Evolutionary conservation across 2,888 invertebrate genomes (phyloP), one percentile per base, ranked within the genome.

Genomic region (Stenodera caucasica): DNA sequence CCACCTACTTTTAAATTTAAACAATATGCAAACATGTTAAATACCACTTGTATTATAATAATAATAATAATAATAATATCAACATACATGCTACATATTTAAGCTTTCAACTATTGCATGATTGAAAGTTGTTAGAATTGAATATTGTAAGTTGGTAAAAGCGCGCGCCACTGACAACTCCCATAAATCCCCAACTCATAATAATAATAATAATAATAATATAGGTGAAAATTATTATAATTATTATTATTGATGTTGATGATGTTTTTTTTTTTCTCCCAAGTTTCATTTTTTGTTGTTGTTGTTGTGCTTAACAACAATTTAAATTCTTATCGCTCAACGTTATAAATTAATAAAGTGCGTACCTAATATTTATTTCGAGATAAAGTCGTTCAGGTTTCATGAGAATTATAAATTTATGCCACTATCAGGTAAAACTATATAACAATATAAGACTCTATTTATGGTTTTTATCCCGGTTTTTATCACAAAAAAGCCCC

Each of bases 341-440:
- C 45, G 61, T 58, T 62, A 49, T 62, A 62, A 62, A 62, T 62
- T 62, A 62, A 62, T 62, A 62, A 62, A 62, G 53, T 58, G 58
- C 45, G 45, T 55, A 62, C 62, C 62, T 62, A 55, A 62, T 62
- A 49, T 62, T 62, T 62, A 62, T 62, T 58, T 52, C 62, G 21
- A 33, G 62, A 62, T 62, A 62, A 62, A 62, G 55, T 45, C 45
- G 55, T 51, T 33, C 33, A 49, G 52, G 55, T 61, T 61, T 57
- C 58, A 61, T 61, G 61, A 54, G 61, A 55, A 60, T 56, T 50
- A 60, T 60, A 60, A 61, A 61, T 61, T 61, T 61, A 61, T 61
- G 21, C 14, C 4, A 2, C 14, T 45, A 45, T 11, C 45, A 45
- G 45, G 45, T 45, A 45, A 45, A 45, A 45, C 21, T n/a, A n/a